phyloP scores from a whole-genome alignment of 2,888 invertebrate species.

The Suillia variegata region DNA sequence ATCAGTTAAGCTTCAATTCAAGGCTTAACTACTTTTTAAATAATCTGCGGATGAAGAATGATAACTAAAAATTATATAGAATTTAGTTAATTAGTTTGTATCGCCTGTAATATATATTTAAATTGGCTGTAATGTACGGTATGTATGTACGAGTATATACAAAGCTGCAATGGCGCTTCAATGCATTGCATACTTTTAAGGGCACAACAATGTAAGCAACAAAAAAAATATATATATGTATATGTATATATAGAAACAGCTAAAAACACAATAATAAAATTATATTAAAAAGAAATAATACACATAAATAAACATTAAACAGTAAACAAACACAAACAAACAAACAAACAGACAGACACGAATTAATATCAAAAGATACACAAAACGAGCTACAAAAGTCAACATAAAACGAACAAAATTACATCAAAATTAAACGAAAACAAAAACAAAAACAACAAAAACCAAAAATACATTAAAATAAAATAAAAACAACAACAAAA shows the following conservation, averaged over 20 bases:
- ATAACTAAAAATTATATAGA: no score
- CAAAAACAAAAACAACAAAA: constrained; percentile 12
- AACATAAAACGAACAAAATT: no score
- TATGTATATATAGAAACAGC: background rate
- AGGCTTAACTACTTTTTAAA: no score
- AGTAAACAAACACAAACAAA: constrained; percentile 1
- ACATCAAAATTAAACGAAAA: constrained; percentile 18
- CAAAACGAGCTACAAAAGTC: no score
- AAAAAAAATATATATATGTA: background rate
- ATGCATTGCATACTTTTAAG: background rate
- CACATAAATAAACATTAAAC: constrained; percentile 13
- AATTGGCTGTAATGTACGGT: no score
- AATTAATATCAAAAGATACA: constrained; percentile 7
- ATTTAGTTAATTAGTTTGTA: no score
- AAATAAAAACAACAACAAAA: constrained; percentile 16
- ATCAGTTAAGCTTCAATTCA: no score
- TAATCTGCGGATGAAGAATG: no score
- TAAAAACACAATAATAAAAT: constrained; percentile 1
- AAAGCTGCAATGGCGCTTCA: no score
- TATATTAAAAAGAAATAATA: background rate
- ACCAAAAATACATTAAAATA: background rate
- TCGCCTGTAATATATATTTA: no score
- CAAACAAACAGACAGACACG: constrained; percentile 2
- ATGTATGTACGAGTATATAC: no score
- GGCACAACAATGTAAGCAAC: background rate